A percentile compares a stretch with the other conserved stretches of the same genome.
These are phyloP conservation scores for Thera obeliscata DNA, from an alignment of 2,888 invertebrate species.

Conservation along the genomic window DNA sequence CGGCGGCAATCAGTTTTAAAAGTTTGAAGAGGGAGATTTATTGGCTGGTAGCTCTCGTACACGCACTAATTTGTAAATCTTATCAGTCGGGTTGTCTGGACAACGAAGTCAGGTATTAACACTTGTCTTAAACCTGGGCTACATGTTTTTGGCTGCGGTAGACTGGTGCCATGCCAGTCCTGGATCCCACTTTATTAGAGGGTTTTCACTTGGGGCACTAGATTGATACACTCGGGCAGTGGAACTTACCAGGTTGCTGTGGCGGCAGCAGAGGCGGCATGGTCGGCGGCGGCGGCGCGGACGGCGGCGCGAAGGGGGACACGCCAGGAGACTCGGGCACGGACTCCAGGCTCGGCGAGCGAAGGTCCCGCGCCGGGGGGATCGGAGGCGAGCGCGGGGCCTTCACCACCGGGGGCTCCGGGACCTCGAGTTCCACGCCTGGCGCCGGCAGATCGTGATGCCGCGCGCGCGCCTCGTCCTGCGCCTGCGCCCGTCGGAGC, in stretches of 20 bases:
- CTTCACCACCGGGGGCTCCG: conserved; percentile 76
- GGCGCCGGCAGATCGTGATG: conserved; percentile 69
- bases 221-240: not conserved
- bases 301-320: conserved; percentile 79
- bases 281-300: conserved; percentile 66
- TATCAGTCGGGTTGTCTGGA: not conserved
- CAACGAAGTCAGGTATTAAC: not conserved
- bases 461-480: conserved; percentile 89
- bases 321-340: conserved; percentile 75
- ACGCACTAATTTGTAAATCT: not conserved
- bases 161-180: not conserved
- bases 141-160: too few relatives aligned
- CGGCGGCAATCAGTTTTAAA: conserved; percentile 2
- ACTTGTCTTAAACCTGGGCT: too few relatives aligned
- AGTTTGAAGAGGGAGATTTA: not conserved
- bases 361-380: conserved; percentile 66
- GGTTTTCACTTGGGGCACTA: not conserved
- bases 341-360: conserved; percentile 54
- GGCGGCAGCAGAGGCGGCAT: conserved; percentile 80
- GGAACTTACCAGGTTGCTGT: conserved; percentile 76
- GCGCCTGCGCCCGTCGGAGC: conserved; percentile 91
- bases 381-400: conserved; percentile 71
- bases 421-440: conserved; percentile 75
- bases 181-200: not conserved
- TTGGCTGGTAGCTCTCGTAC: not conserved